Conservation (phyloP, 1,140 invertebrate species). For the Pteromalus puparum region DNA sequence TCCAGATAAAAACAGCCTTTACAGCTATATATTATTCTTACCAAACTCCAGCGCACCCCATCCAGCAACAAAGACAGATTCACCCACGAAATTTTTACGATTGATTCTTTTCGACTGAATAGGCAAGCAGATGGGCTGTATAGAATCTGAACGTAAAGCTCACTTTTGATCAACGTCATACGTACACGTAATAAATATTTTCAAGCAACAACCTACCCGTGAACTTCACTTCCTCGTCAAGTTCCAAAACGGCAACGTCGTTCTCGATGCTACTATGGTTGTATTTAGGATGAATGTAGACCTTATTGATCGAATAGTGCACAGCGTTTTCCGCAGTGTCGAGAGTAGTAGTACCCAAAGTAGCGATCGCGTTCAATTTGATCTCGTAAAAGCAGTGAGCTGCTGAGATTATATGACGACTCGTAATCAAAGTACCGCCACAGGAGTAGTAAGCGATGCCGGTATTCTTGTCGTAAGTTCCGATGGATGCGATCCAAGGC, state of each 20-base stretch:
- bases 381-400: constrained; percentile 85
- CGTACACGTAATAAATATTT: too few relatives aligned
- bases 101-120: constrained; percentile 72
- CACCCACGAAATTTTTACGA: constrained; percentile 72
- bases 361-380: constrained; percentile 72
- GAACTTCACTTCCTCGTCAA: constrained; percentile 77
- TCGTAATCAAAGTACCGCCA: constrained; percentile 86
- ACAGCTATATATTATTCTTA: constrained; percentile 66
- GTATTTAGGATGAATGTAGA: constrained; percentile 81
- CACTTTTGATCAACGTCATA: too few relatives aligned
- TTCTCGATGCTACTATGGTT: constrained; percentile 79
- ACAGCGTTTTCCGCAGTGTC: constrained; percentile 77
- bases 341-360: constrained; percentile 85
- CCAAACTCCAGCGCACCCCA: constrained; percentile 83
- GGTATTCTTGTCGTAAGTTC: constrained; percentile 75
- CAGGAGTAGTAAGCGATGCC: constrained; percentile 70
- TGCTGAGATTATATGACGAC: constrained; percentile 86
- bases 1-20: too few relatives aligned
- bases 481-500: constrained; percentile 84
- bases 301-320: constrained; percentile 61
- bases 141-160: constrained; percentile 73
- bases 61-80: constrained; percentile 82
- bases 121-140: constrained; percentile 87
- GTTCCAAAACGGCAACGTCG: constrained; percentile 86
- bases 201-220: constrained; percentile 72